Percentiles rank a stretch among this genome's conserved stretches.
These are phyloP conservation scores for Bucorvus abyssinicus DNA, from an alignment of 2,797 vertebrate species.

Conservation along the genomic window DNA sequence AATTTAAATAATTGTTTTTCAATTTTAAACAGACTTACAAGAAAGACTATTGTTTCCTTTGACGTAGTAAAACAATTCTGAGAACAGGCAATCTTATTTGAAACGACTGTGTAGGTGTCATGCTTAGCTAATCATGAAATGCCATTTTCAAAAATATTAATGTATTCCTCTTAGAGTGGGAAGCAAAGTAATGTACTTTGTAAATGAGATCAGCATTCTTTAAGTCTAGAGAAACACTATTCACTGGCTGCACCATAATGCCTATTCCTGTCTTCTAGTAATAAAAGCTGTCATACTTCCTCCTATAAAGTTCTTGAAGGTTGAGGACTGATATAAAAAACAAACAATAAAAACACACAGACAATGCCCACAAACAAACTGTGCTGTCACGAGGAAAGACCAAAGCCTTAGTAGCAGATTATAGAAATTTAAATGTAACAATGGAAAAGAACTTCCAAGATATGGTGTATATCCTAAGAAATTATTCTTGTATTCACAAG, in stretches of 20 bases:
- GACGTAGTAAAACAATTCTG: conserved; percentile 53
- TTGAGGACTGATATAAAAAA: neutral
- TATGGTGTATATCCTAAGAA: neutral
- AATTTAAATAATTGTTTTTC: conserved; percentile 59
- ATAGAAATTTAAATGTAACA: neutral
- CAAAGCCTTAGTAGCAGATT: neutral
- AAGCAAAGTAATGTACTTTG: conserved; percentile 33
- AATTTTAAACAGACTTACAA: conserved; percentile 20
- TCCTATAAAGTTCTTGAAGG: neutral
- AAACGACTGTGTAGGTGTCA: conserved; percentile 48
- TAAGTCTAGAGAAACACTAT: conserved; percentile 27
- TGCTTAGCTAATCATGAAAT: conserved; percentile 67
- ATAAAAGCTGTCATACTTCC: conserved; percentile 42
- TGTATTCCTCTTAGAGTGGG: conserved; percentile 24
- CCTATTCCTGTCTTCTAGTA: neutral
- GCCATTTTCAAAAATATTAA: conserved; percentile 58
- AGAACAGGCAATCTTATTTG: conserved; percentile 48
- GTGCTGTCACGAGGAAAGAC: neutral
- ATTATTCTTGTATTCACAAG: neutral
- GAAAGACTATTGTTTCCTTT: conserved; percentile 44
- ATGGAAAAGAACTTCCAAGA: neutral
- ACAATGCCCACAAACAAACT: neutral
- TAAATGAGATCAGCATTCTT: conserved; percentile 50
- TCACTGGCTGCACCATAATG: neutral
- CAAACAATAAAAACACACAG: neutral